Evolutionary conservation across 2,113 vertebrate species (phyloP).

Genomic region (Ptychochromis oligacanthus): DNA sequence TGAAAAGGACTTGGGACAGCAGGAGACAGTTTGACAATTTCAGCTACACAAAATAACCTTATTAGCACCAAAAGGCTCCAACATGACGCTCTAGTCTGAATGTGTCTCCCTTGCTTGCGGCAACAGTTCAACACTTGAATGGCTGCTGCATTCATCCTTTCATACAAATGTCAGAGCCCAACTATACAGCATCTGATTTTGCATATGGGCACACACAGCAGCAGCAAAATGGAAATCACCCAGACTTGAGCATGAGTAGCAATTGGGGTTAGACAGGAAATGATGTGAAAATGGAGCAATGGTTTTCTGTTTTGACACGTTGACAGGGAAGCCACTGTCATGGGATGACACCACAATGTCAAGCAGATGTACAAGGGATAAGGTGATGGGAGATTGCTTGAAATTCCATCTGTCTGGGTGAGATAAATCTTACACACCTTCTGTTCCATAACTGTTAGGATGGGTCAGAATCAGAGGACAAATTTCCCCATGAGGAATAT

Average conservation of each 20-base stretch:
- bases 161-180: slow-evolving; percentile 3
- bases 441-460: background rate
- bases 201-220: background rate
- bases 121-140: slow-evolving; percentile 14
- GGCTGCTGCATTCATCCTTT: slow-evolving; percentile 7
- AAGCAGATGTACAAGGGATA: background rate
- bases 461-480: slow-evolving; percentile 1
- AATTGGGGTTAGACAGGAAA: background rate
- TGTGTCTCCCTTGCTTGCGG: background rate
- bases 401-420: slow-evolving; percentile 9
- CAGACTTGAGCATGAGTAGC: background rate
- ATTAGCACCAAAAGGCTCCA: background rate
- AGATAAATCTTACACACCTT: slow-evolving; percentile 1
- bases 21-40: slow-evolving; percentile 16
- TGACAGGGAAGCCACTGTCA: background rate
- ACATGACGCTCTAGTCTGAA: background rate
- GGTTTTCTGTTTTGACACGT: background rate
- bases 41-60: background rate
- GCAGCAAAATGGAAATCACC: background rate
- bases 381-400: background rate
- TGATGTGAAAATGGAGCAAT: slow-evolving; percentile 1
- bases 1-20: background rate
- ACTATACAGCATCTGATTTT: background rate
- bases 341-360: slow-evolving; percentile 16
- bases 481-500: background rate